Evolutionary conservation across 2,888 invertebrate genomes (phyloP), one percentile per base, ranked within the genome.

Genomic region (Acrobasis suavella): DNA sequence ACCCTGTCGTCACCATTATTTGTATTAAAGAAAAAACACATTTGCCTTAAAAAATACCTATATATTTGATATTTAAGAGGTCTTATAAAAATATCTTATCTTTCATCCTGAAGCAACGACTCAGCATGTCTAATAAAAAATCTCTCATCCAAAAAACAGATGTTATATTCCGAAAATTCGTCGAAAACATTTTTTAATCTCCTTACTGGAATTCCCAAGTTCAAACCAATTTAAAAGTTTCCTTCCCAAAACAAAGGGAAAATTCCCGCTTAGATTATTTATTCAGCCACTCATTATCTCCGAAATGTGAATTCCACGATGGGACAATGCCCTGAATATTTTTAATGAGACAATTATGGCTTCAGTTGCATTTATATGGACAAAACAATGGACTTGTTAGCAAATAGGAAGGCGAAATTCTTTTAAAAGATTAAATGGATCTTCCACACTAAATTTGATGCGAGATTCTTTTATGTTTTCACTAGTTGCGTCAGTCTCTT

Each of bases 321-420:
- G 46, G 55, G 15, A 17, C 16, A 14, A 16, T 17, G n/a, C 49
- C 49, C 46, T 42, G 49, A 17, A 50, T 55, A 39, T 49, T 60
- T 62, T 62, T 62, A 62, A 62, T 56, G 62, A 56, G 50, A 62
- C 62, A 62, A 62, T 62, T 62, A 62, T 38, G 62, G 50, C 37
- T 55, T 22, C 37, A 49, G 46, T 55, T 37, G 49, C 55, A 37
- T 50, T 62, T 62, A 50, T 17, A 56, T 15, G 42, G 10, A 17
- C 42, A 42, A 56, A 42, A 56, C 56, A 56, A 56, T 22, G 14
- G 17, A 14, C 17, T 42, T 56, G 22, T 46, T 56, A 22, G 14
- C 17, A 42, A 56, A 42, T 42, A 22, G 14, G 9, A 15, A 7
- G 10, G 10, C 42, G 3, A 1, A 9, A 55, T 42, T 32, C 12